Evolutionary conservation across 2,797 vertebrate species (phyloP).

Genomic region (Amazona finschi): DNA sequence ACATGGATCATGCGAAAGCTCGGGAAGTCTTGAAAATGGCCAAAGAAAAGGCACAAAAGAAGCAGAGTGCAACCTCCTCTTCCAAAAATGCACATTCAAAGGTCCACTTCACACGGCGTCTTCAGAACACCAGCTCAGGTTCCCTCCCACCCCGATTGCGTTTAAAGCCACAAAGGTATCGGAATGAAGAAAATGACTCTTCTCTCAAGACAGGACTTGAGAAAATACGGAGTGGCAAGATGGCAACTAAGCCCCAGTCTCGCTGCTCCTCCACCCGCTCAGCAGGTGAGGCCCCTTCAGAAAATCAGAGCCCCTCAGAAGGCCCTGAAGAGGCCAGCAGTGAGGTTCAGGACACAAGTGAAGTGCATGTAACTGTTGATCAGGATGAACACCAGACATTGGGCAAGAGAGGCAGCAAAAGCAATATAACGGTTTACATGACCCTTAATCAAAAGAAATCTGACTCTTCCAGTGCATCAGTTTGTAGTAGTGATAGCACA

Average conservation of each 20-base stretch:
- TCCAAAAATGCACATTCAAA: constrained; percentile 87
- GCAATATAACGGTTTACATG: constrained; percentile 88
- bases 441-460: constrained; percentile 86
- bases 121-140: constrained; percentile 88
- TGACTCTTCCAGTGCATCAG: constrained; percentile 87
- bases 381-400: constrained; percentile 80
- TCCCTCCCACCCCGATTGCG: constrained; percentile 88
- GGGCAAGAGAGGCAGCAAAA: constrained; percentile 84
- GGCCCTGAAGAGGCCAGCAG: constrained; percentile 79
- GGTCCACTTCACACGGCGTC: constrained; percentile 92
- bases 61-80: constrained; percentile 82
- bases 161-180: constrained; percentile 96
- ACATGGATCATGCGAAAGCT: constrained; percentile 87
- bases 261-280: constrained; percentile 81
- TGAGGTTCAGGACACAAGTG: constrained; percentile 79
- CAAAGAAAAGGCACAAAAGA: constrained; percentile 87
- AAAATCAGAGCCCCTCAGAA: constrained; percentile 81
- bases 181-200: constrained; percentile 93
- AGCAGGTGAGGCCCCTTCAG: constrained; percentile 83
- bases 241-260: constrained; percentile 84
- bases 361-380: constrained; percentile 79
- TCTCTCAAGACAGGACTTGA: constrained; percentile 87
- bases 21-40: constrained; percentile 90
- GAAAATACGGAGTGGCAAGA: constrained; percentile 82
- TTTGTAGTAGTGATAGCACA: constrained; percentile 89